These are phyloP conservation scores for Hirudinaria manillensis DNA, from an alignment of 2,888 invertebrate species.

Conservation along the genomic window DNA sequence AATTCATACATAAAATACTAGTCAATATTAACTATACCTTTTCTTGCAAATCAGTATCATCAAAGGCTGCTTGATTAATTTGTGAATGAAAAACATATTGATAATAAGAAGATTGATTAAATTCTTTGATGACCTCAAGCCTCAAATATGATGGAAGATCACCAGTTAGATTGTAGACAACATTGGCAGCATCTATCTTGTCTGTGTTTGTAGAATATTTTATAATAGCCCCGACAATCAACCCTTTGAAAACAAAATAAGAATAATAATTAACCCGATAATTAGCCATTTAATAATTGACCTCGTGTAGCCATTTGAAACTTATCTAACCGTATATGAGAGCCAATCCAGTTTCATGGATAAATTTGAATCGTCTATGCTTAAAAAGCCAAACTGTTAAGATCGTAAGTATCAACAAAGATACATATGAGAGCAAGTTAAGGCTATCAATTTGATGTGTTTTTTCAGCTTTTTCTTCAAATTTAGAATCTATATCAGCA, in stretches of 20 bases:
- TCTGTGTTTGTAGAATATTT: conserved; percentile 18
- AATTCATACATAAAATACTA: too few species aligned
- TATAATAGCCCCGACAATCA: conserved; percentile 30
- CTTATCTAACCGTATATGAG: conserved; percentile 84
- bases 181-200: neutral
- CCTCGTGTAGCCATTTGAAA: too few species aligned
- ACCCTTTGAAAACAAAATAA: conserved; percentile 8
- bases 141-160: neutral
- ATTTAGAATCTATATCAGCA: conserved; percentile 8
- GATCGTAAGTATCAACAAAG: conserved; percentile 82
- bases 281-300: too few species aligned
- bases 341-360: conserved; percentile 94
- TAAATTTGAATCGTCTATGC: conserved; percentile 85
- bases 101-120: neutral
- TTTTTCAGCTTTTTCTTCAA: conserved; percentile 17
- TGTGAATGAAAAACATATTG: conserved; percentile 10
- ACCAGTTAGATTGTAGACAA: neutral
- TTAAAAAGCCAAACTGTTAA: conserved; percentile 97
- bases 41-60: conserved; percentile 23
- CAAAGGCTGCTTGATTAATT: neutral
- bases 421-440: conserved; percentile 82
- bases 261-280: neutral
- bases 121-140: neutral
- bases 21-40: neutral
- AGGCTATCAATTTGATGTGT: conserved; percentile 50